phyloP scores from a whole-genome alignment of 2,113 vertebrate genomes.

The Cairina moschata region DNA sequence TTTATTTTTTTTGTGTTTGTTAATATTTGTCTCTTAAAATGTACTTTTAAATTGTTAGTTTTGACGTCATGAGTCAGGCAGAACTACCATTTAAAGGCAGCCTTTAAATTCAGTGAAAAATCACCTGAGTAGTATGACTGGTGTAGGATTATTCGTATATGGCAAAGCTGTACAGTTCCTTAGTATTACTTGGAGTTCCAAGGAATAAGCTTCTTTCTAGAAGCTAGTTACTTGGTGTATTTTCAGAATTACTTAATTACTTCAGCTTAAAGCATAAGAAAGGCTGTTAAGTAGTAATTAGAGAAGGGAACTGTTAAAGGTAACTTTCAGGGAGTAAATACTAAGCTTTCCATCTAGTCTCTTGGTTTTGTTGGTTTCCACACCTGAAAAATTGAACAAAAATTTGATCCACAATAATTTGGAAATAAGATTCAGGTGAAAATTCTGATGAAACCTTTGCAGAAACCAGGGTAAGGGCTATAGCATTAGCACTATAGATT shows the following conservation, averaged over 20 bases:
- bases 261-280: neutral
- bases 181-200: neutral
- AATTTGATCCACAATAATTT: neutral
- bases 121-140: neutral
- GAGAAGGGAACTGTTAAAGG: neutral
- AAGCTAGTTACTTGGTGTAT: neutral
- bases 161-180: neutral
- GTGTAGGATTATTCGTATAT: neutral
- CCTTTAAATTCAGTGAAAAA: neutral
- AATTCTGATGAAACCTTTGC: neutral
- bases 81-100: neutral
- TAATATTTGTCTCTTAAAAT: neutral
- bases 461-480: neutral
- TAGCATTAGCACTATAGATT: neutral
- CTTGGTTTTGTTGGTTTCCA: neutral
- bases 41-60: neutral
- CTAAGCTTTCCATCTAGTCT: neutral
- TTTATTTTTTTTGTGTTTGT: neutral
- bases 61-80: neutral
- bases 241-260: neutral
- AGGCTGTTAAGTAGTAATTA: accelerated
- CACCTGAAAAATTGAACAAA: neutral
- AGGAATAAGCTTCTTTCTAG: neutral
- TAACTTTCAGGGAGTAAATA: neutral
- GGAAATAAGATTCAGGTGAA: neutral